Evolutionary conservation across 2,888 invertebrate genomes (phyloP).

Genomic region (Dione vanillae): DNA sequence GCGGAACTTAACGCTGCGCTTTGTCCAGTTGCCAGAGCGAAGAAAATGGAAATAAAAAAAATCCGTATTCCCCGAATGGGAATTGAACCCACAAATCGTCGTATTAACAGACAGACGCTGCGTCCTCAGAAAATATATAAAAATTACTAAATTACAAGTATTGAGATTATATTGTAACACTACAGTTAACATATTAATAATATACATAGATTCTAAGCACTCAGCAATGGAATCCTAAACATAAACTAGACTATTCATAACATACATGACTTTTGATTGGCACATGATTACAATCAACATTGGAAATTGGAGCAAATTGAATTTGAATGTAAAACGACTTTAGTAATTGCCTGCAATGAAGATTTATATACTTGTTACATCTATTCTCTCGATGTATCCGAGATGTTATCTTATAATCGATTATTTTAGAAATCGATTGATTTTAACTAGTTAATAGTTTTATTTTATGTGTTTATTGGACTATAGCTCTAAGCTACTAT

Average conservation of each 20-base stretch:
- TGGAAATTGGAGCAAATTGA: constrained; percentile 54
- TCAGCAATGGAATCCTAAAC: constrained; percentile 17
- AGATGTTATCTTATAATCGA: constrained; percentile 35
- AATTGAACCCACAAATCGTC: too few species aligned
- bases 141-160: too few species aligned
- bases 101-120: too few species aligned
- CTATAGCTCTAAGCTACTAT: too few species aligned
- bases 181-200: background rate
- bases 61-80: too few species aligned
- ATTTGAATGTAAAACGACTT: constrained; percentile 53
- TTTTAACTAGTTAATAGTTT: background rate
- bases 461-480: background rate
- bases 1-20: too few species aligned
- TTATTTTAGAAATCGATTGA: constrained; percentile 13
- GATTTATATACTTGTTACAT: constrained; percentile 41
- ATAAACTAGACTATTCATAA: constrained; percentile 21
- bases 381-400: constrained; percentile 33
- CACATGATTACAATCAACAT: constrained; percentile 51
- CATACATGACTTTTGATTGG: constrained; percentile 47
- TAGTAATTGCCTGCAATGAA: constrained; percentile 48
- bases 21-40: too few species aligned
- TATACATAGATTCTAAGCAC: background rate
- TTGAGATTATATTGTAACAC: too few species aligned
- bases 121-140: too few species aligned
- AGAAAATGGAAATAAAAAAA: too few species aligned